These are phyloP conservation scores for Oryctolagus cuniculus DNA, from an alignment of 2,113 vertebrate species.

Conservation along the genomic window DNA sequence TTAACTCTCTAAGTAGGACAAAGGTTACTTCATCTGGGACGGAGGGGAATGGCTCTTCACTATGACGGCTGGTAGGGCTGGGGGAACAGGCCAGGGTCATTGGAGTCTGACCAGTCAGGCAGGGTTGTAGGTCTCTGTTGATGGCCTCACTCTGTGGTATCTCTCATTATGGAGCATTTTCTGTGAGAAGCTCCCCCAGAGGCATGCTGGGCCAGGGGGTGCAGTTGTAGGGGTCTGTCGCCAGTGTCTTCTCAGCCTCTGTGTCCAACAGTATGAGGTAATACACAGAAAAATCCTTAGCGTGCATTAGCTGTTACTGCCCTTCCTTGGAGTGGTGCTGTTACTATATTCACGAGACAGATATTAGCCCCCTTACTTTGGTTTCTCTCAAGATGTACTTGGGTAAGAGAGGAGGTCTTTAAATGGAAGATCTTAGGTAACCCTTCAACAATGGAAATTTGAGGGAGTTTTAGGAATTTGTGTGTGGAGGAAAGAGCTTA, in stretches of 20 bases:
- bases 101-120: too few species aligned
- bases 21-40: too few species aligned
- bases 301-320: too few species aligned
- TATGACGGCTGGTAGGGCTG: background rate
- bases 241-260: rapidly evolving
- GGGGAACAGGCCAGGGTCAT: background rate
- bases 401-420: background rate
- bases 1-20: too few species aligned
- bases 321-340: too few species aligned
- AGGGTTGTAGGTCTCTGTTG: background rate
- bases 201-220: background rate
- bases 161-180: rapidly evolving
- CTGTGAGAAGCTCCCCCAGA: background rate
- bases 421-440: background rate
- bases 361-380: background rate
- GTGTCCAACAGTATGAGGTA: rapidly evolving
- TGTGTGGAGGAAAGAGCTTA: background rate
- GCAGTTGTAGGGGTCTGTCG: background rate
- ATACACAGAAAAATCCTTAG: background rate
- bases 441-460: background rate
- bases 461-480: background rate
- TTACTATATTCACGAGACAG: background rate
- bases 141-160: background rate
- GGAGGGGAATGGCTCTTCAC: too few species aligned
- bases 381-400: background rate